Evolutionary conservation across 2,113 vertebrate species (phyloP).

Genomic region (Chionomys nivalis): DNA sequence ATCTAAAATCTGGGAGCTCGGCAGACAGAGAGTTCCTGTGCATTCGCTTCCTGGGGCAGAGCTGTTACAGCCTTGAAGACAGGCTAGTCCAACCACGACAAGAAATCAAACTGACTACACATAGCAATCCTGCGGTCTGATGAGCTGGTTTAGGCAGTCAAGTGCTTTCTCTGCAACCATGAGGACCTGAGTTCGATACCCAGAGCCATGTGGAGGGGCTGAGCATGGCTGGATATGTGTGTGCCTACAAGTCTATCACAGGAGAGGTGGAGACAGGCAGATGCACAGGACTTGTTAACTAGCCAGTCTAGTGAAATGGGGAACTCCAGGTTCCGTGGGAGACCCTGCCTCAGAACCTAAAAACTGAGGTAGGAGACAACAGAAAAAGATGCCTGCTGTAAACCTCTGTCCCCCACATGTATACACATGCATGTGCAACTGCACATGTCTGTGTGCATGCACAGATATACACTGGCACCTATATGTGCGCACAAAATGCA

Average conservation of each 20-base stretch:
- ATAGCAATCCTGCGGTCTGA: neutral
- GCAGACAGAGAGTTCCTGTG: conserved; percentile 29
- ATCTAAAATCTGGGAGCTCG: conserved; percentile 17
- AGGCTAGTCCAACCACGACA: neutral
- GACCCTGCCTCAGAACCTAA: neutral
- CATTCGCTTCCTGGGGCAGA: neutral
- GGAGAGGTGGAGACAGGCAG: neutral
- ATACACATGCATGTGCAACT: too few species aligned
- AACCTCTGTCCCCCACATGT: neutral
- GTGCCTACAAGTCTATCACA: neutral
- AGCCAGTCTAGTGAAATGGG: too few species aligned
- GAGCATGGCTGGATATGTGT: neutral
- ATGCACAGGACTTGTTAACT: too few species aligned
- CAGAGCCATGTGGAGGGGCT: neutral
- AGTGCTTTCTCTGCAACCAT: neutral
- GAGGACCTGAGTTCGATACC: neutral
- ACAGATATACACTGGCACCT: neutral
- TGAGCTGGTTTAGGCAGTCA: neutral
- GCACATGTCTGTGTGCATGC: neutral
- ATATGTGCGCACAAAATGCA: too few species aligned
- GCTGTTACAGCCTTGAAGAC: neutral
- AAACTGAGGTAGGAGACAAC: neutral
- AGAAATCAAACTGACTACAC: conserved; percentile 52
- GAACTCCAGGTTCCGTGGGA: neutral
- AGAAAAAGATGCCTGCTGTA: too few species aligned